phyloP scores from a whole-genome alignment of 2,888 invertebrate species.

The Rhagonycha lutea region DNA sequence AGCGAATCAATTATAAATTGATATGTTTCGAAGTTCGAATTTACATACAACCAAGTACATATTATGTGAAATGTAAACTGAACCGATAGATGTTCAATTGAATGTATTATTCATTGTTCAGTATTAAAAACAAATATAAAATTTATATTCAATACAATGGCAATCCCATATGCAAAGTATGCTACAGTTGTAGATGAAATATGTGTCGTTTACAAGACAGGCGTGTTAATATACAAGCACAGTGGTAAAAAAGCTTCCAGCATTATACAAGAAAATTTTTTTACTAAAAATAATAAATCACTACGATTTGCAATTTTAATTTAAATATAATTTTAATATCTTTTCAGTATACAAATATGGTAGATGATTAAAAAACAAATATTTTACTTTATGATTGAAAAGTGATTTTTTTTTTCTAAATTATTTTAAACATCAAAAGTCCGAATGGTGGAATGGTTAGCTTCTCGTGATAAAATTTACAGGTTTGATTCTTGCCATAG shows the following conservation, averaged over 20 bases:
- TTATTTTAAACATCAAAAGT: too few species aligned
- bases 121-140: neutral
- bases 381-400: too few species aligned
- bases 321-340: neutral
- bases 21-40: neutral
- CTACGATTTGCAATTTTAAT: neutral
- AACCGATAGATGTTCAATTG: neutral
- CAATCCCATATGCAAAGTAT: neutral
- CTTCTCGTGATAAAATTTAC: too few species aligned
- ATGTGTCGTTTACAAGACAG: neutral
- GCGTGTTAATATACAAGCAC: neutral
- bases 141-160: neutral
- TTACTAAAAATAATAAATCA: neutral
- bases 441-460: too few species aligned
- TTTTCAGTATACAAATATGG: too few species aligned
- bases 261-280: neutral
- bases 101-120: neutral
- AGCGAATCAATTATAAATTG: neutral
- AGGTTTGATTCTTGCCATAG: too few species aligned
- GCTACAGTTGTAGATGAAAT: neutral
- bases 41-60: neutral
- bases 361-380: too few species aligned
- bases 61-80: neutral
- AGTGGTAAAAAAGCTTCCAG: neutral
- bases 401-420: too few species aligned